Evolutionary conservation across 2,888 invertebrate species (phyloP).

Genomic region (Lasioglossum leucozonium): DNA sequence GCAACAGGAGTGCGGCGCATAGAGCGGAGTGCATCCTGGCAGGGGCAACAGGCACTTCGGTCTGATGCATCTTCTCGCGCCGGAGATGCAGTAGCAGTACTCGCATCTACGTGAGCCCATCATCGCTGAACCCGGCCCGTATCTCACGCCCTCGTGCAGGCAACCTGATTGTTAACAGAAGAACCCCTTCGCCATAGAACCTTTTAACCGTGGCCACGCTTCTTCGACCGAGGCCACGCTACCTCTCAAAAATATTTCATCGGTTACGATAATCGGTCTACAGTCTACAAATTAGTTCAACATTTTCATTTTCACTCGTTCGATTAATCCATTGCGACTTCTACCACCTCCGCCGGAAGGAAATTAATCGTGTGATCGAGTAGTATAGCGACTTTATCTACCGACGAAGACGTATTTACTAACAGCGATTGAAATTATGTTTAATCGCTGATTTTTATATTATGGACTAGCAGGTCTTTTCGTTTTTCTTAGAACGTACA

Average conservation of each 20-base stretch:
- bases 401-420: too few relatives aligned
- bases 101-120: constrained; percentile 91
- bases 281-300: too few relatives aligned
- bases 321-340: background rate
- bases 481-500: too few relatives aligned
- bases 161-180: constrained; percentile 86
- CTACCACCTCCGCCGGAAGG: background rate
- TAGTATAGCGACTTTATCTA: too few relatives aligned
- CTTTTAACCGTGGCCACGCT: background rate
- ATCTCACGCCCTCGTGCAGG: constrained; percentile 89
- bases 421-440: too few relatives aligned
- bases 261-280: background rate
- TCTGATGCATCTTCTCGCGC: constrained; percentile 88
- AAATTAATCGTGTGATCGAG: background rate
- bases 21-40: constrained; percentile 89
- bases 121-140: constrained; percentile 94
- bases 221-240: background rate
- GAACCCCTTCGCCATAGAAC: constrained; percentile 22
- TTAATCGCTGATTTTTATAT: too few relatives aligned
- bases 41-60: constrained; percentile 92
- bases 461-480: too few relatives aligned
- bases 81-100: constrained; percentile 92
- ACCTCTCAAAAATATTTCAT: background rate
- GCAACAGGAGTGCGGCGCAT: constrained; percentile 90
- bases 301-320: background rate